Conservation (phyloP, 1,140 invertebrate species). For the Ladona fulva region DNA sequence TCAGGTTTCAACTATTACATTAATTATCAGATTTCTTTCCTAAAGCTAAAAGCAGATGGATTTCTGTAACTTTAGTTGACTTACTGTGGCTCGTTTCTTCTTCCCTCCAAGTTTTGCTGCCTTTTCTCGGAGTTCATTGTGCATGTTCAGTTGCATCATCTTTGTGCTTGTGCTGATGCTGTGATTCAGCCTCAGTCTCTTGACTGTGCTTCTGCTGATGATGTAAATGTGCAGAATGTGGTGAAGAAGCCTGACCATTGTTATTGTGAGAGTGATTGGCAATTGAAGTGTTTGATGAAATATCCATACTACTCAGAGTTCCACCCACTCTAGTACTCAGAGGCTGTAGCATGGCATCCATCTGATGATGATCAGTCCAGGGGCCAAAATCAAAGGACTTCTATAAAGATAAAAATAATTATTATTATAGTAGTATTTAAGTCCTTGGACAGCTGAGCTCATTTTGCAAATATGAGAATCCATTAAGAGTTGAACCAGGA, state of each 20-base stretch:
- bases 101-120: conserved; percentile 45
- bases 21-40: too few species aligned
- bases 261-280: neutral
- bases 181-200: neutral
- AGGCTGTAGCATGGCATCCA: conserved; percentile 86
- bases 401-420: too few species aligned
- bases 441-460: too few species aligned
- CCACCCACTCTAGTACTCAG: conserved; percentile 38
- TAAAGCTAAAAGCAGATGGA: neutral
- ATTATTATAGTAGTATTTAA: too few species aligned
- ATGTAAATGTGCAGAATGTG: neutral
- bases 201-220: neutral
- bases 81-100: conserved; percentile 68
- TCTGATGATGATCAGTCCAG: conserved; percentile 87
- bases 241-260: neutral
- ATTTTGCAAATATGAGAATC: too few species aligned
- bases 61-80: conserved; percentile 33
- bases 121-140: conserved; percentile 66
- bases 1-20: too few species aligned
- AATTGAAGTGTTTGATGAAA: neutral
- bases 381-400: conserved; percentile 82
- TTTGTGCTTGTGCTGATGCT: neutral
- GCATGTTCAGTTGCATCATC: conserved; percentile 48
- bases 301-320: neutral
- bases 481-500: too few species aligned